Conservation (phyloP, 2,888 invertebrate genomes). For the Drosophila ochracea region DNA sequence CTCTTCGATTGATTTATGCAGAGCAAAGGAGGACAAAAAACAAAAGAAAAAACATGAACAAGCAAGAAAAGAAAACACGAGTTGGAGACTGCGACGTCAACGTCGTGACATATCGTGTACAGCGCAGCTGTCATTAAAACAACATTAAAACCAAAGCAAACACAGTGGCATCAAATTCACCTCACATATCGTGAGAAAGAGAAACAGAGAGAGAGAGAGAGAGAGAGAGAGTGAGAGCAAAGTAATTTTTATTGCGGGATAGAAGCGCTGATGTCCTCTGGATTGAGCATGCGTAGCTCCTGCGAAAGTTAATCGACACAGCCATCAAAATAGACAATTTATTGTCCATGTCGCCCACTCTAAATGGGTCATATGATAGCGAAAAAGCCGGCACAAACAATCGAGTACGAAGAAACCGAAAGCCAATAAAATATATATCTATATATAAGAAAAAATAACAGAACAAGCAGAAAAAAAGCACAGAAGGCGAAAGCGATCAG, state of each 20-base stretch:
- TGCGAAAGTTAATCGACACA: not conserved
- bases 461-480: not conserved
- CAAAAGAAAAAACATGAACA: not conserved
- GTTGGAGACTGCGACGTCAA: constrained; percentile 1
- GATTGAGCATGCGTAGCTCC: not conserved
- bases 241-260: not conserved
- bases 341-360: constrained; percentile 1
- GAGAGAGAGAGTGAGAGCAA: not conserved
- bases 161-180: constrained; percentile 41
- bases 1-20: constrained; percentile 39
- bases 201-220: not conserved
- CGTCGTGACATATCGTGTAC: constrained; percentile 17
- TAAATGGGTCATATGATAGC: constrained; percentile 22
- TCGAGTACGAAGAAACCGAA: constrained; percentile 3
- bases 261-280: not conserved
- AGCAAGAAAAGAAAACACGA: not conserved
- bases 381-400: constrained; percentile 10
- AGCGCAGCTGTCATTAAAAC: constrained; percentile 69
- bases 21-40: constrained; percentile 2
- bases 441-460: not conserved
- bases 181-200: constrained; percentile 15
- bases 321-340: constrained; percentile 6
- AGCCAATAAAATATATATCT: not conserved
- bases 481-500: not conserved
- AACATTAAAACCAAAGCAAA: constrained; percentile 65